A percentile compares a stretch with the other conserved stretches of the same genome.
phyloP scores from a whole-genome alignment of 92 coral and sea anemone genomes.

The Palythoa heliodiscus region DNA sequence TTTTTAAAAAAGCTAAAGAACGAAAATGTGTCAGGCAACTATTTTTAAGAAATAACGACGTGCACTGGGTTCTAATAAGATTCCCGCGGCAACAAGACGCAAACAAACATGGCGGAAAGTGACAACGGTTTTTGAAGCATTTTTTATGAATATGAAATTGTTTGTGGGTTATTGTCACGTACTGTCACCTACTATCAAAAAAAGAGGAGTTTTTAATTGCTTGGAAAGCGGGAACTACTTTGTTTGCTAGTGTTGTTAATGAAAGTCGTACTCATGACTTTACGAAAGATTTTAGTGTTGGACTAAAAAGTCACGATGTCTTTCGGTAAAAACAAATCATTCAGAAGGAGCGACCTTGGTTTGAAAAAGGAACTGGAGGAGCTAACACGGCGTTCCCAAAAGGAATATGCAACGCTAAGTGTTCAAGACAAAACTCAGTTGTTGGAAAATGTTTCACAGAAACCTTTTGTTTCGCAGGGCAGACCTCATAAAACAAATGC shows the following conservation, averaged over 20 bases:
- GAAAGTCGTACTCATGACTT: not conserved
- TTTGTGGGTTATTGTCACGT: not conserved
- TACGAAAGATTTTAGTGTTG: not conserved
- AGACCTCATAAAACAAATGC: constrained; percentile 37
- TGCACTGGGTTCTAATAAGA: constrained; percentile 62
- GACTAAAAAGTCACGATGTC: constrained; percentile 53
- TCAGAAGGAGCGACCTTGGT: constrained; percentile 61
- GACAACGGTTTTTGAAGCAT: not conserved
- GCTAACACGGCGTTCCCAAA: constrained; percentile 76
- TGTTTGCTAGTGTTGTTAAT: not conserved
- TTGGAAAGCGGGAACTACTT: not conserved
- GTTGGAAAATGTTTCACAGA: constrained; percentile 36
- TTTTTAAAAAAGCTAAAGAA: no score
- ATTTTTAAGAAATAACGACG: not conserved
- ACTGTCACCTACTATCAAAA: not conserved
- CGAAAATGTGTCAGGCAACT: constrained; percentile 22
- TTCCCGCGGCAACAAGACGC: constrained; percentile 69
- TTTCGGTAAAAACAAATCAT: constrained; percentile 78
- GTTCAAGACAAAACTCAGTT: constrained; percentile 68
- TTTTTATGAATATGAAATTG: not conserved
- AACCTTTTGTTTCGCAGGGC: not conserved
- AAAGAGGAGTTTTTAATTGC: not conserved
- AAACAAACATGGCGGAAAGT: constrained; percentile 88
- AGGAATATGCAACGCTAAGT: constrained; percentile 68
- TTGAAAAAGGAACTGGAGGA: constrained; percentile 78